Evolutionary conservation across 2,113 vertebrate species (phyloP), one percentile per base, ranked within the genome.

Genomic region (Phalacrocorax carbo): DNA sequence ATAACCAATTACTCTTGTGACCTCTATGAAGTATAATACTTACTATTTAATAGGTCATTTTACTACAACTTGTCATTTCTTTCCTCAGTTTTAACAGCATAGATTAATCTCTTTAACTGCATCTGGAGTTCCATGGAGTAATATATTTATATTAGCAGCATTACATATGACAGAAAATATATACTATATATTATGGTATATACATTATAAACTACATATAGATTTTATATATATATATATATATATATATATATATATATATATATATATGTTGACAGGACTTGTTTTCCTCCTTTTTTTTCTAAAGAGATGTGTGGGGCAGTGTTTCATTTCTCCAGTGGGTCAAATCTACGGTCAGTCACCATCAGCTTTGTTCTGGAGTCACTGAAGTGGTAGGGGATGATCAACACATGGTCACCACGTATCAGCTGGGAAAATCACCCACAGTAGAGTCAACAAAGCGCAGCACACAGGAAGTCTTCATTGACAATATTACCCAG

Each of bases 71-170:
- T 86, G 86, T 86, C 58, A 87, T 71, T 79, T 76, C 46, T 93
- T 87, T 89, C 73, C 86, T 92, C 61, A 19, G 49, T 79, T 92
- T 95, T 87, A 97, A 87, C 54, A 85, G 62, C 82, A 61, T 3
- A 86, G 65, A 91, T 92, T 89, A 93, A 93, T 94, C 72, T 84
- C 86, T 88, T 83, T 69, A 94, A 60, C 3, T 13, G 77, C 82
- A 95, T 79, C 84, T 96, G 90, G 90, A 91, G 44, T 73, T 94
- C 61, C 54, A 76, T 21, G 36, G 70, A 91, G 73, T 93, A 96
- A 96, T 91, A 76, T 90, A 95, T 93, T 96, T 96, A 85, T 89
- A 82, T 90, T 89, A 96, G 38, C 77, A 93, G 57, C 73, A 82
- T 93, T 94, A 89, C 85, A 87, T 69, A 72, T 57, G 94, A 93